These are phyloP conservation scores for Cheilosia vernalis DNA, from an alignment of 2,888 invertebrate species.

Conservation along the genomic window DNA sequence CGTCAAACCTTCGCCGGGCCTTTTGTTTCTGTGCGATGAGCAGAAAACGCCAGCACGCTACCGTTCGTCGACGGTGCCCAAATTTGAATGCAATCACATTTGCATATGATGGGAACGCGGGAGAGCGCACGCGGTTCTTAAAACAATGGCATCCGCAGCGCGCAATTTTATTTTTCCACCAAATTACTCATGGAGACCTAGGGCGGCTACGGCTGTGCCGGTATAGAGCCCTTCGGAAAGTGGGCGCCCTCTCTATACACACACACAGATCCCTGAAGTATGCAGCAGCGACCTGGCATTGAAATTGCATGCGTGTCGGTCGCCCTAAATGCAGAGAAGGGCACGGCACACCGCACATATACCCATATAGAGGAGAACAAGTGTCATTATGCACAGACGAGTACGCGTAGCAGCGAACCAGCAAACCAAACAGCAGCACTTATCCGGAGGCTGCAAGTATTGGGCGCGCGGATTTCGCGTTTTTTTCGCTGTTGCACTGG, in stretches of 20 bases:
- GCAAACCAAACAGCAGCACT: conserved; percentile 64
- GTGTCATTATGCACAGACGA: conserved; percentile 74
- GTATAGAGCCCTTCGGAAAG: not conserved
- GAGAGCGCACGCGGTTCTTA: conserved; percentile 60
- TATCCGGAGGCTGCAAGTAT: conserved; percentile 57
- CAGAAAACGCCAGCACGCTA: conserved; percentile 38
- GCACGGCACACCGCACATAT: not conserved
- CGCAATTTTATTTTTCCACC: conserved; percentile 73
- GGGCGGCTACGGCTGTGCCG: conserved; percentile 2
- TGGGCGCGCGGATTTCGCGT: conserved; percentile 42
- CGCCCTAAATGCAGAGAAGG: not conserved
- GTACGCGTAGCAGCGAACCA: conserved; percentile 68
- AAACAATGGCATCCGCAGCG: conserved; percentile 74
- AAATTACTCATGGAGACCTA: conserved; percentile 71
- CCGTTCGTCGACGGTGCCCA: conserved; percentile 9
- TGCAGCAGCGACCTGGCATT: conserved; percentile 51
- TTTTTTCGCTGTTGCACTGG: conserved; percentile 14
- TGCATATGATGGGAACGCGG: conserved; percentile 70
- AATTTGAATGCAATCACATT: conserved; percentile 71
- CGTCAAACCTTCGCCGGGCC: conserved; percentile 7
- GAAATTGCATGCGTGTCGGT: conserved; percentile 23
- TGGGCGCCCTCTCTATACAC: conserved; percentile 13
- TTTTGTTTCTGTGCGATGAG: conserved; percentile 59
- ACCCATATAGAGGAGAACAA: conserved; percentile 37
- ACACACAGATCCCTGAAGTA: conserved; percentile 60